phyloP scores from a whole-genome alignment of 1,140 invertebrate genomes.

The Caenorhabditis elegans region DNA sequence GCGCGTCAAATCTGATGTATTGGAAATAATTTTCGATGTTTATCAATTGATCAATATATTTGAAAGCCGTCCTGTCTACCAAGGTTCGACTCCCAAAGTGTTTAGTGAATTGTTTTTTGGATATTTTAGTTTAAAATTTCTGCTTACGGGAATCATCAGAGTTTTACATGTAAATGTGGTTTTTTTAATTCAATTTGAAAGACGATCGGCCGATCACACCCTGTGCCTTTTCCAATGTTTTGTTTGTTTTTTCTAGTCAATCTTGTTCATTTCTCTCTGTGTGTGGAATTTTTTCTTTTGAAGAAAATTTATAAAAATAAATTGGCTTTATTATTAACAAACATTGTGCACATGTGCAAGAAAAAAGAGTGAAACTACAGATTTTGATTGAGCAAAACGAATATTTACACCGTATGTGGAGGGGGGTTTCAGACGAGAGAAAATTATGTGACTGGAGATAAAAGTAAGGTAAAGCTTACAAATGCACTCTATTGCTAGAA shows the following conservation, averaged over 20 bases:
- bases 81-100: too few species aligned
- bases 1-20: too few species aligned
- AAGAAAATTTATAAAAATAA: conserved; percentile 3
- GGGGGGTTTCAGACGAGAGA: neutral
- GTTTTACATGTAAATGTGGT: conserved; percentile 23
- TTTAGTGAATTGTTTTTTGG: neutral
- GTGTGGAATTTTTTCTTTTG: neutral
- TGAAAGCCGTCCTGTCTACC: too few species aligned
- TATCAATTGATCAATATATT: neutral
- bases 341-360: neutral
- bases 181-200: neutral
- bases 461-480: too few species aligned
- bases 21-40: neutral
- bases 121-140: neutral
- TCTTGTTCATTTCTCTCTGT: neutral
- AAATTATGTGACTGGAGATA: too few species aligned
- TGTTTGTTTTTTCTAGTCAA: neutral
- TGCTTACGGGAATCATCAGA: conserved; percentile 10
- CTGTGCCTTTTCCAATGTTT: neutral
- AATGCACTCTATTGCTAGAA: too few species aligned
- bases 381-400: neutral
- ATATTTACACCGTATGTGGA: neutral
- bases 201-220: too few species aligned
- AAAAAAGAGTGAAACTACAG: neutral
- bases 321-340: neutral